A percentile compares a stretch with the other conserved stretches of the same genome.
Conservation (phyloP, 2,888 invertebrate species). For the Nomada ruficornis region DNA sequence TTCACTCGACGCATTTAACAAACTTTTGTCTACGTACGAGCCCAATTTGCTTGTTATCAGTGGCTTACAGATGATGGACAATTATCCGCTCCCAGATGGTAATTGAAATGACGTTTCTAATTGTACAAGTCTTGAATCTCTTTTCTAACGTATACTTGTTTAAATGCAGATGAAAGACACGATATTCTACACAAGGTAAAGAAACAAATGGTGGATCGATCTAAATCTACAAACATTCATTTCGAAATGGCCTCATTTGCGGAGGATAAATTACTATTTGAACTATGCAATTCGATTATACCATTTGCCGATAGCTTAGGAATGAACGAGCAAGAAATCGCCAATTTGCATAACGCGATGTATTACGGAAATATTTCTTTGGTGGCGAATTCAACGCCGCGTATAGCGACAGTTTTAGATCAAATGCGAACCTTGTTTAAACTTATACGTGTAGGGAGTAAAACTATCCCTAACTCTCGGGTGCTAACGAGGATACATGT, state of each 20-base stretch:
- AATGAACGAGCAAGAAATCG: constrained; percentile 95
- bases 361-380: constrained; percentile 89
- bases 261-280: constrained; percentile 88
- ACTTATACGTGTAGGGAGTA: constrained; percentile 85
- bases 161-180: constrained; percentile 87
- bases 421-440: constrained; percentile 91
- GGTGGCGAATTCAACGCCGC: constrained; percentile 91
- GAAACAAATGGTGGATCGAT: constrained; percentile 88
- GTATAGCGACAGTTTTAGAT: constrained; percentile 92
- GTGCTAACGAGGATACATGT: constrained; percentile 91
- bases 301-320: constrained; percentile 93
- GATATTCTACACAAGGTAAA: constrained; percentile 88
- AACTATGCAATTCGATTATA: constrained; percentile 88
- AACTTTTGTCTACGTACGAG: constrained; percentile 86
- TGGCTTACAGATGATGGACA: constrained; percentile 96
- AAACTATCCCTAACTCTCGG: constrained; percentile 85
- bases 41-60: constrained; percentile 92
- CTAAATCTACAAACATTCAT: constrained; percentile 88
- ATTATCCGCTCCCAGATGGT: constrained; percentile 89
- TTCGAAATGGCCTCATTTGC: constrained; percentile 95
- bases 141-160: neutral
- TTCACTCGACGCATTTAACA: constrained; percentile 89
- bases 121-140: neutral
- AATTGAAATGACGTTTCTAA: constrained; percentile 69
- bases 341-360: constrained; percentile 90